Base-by-base conservation (phyloP, 2,113 vertebrate species). In the Urocitellus parryii region DNA sequence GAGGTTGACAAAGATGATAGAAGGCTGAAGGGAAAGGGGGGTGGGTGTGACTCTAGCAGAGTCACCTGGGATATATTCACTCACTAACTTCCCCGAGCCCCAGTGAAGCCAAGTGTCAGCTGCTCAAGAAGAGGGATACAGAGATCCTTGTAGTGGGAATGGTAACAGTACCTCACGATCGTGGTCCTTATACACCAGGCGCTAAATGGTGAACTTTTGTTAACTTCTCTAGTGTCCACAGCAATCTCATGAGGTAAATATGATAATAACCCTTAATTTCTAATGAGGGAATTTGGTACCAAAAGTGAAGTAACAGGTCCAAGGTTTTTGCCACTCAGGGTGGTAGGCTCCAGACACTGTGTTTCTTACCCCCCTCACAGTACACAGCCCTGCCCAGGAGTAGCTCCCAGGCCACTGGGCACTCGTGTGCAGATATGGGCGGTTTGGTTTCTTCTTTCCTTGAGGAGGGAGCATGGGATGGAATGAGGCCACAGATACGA, bases 361-460 rank as follows among this genome's bases (percentile, higher is more conserved):
- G 65, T 70, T 27, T 73, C 53, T 74, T 53, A 82, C 9, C n/a
- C 9, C 63, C 24, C 22, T 86, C 34, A 83, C 11, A 34, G 3
- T 12, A 24, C 22, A 89, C 72, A 10, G 48, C 32, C 51, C 65
- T 94, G 24, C 34, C 61, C 24, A 0, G 29, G 67, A 79, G 67
- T 10, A 86, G 58, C 67, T 65, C 61, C n/a, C 53, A 32, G 68
- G n/a, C 74, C 65, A 61, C 6, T 6, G 20, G 22, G 8, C 29
- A 34, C 22, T 42, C 42, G 8, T 0, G 11, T 0, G n/a, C 72
- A 70, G 5, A 13, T 14, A 17, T 0, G 56, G 27, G 37, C 20
- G 22, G 9, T 12, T 37, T 2, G 3, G 2, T 42, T 5, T 17
- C 42, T 37, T 13, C 90, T 34, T 72, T 45, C 45, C 34, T 29